A percentile compares a stretch with the other conserved stretches of the same genome.
phyloP scores from a whole-genome alignment of 2,797 vertebrate species.

The Melanotaenia trifasciata region DNA sequence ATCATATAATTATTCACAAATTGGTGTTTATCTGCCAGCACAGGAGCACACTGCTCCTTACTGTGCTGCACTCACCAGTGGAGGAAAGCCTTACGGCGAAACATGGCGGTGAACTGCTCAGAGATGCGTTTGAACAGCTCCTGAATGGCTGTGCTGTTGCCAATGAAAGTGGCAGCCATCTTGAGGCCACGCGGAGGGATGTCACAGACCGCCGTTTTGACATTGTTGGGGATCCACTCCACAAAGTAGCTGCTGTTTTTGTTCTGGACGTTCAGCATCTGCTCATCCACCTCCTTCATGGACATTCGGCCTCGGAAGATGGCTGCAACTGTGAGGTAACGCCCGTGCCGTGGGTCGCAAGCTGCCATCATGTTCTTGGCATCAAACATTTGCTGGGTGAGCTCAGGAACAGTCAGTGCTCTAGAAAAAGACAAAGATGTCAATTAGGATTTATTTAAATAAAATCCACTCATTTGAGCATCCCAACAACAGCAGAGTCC shows the following conservation, averaged over 20 bases:
- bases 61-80: slow-evolving; percentile 76
- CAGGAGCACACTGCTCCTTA: neutral
- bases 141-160: slow-evolving; percentile 96
- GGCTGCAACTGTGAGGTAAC: slow-evolving; percentile 88
- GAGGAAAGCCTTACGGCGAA: slow-evolving; percentile 85
- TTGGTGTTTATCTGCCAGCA: neutral
- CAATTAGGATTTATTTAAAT: neutral
- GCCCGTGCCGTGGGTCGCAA: slow-evolving; percentile 74
- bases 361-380: slow-evolving; percentile 80
- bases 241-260: slow-evolving; percentile 87
- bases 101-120: slow-evolving; percentile 86
- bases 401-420: slow-evolving; percentile 73
- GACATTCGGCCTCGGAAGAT: slow-evolving; percentile 92
- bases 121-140: slow-evolving; percentile 96
- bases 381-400: slow-evolving; percentile 79
- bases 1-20: neutral
- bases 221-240: slow-evolving; percentile 86
- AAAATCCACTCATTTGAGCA: neutral
- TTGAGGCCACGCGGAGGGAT: slow-evolving; percentile 92
- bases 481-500: neutral
- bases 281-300: slow-evolving; percentile 78
- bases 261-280: slow-evolving; percentile 81
- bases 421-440: slow-evolving; percentile 24
- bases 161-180: slow-evolving; percentile 93
- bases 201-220: slow-evolving; percentile 93